These are phyloP conservation scores for Nannobrachium achirus DNA, from an alignment of 2,113 vertebrate species.

Conservation along the genomic window DNA sequence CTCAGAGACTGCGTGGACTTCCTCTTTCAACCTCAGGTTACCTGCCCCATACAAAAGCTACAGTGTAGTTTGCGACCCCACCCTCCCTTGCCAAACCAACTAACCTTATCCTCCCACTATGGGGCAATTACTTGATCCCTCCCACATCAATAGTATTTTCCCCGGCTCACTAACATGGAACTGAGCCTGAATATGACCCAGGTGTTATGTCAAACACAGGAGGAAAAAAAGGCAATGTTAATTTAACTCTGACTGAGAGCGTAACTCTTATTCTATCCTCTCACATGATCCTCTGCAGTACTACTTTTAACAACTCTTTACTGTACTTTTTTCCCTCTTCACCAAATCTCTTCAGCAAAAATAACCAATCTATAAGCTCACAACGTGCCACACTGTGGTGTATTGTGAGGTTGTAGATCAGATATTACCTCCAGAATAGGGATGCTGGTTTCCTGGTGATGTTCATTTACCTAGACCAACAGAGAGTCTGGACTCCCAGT, in stretches of 20 bases:
- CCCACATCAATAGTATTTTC: slow-evolving; percentile 27
- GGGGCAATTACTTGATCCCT: slow-evolving; percentile 52
- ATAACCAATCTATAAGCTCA: too few relatives aligned
- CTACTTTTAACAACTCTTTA: too few relatives aligned
- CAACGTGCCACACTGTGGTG: too few relatives aligned
- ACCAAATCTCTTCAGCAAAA: too few relatives aligned
- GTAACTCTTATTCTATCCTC: too few relatives aligned
- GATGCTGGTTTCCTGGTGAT: background rate
- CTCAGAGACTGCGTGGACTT: slow-evolving; percentile 56
- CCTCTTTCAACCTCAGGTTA: slow-evolving; percentile 68
- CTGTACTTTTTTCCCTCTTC: too few relatives aligned
- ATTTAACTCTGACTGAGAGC: too few relatives aligned
- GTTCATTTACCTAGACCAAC: slow-evolving; percentile 54
- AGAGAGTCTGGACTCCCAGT: slow-evolving; percentile 13
- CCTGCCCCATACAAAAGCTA: slow-evolving; percentile 68
- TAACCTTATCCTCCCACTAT: slow-evolving; percentile 33
- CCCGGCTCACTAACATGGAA: slow-evolving; percentile 11
- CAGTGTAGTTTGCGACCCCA: slow-evolving; percentile 55
- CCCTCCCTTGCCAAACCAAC: slow-evolving; percentile 31
- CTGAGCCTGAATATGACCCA: slow-evolving; percentile 8
- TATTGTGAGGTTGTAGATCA: too few relatives aligned
- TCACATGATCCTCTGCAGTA: too few relatives aligned
- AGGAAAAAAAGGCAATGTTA: too few relatives aligned
- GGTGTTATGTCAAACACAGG: background rate
- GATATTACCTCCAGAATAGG: too few relatives aligned